phyloP scores from a whole-genome alignment of 1,140 invertebrate species.

The Drosophila elegans region DNA sequence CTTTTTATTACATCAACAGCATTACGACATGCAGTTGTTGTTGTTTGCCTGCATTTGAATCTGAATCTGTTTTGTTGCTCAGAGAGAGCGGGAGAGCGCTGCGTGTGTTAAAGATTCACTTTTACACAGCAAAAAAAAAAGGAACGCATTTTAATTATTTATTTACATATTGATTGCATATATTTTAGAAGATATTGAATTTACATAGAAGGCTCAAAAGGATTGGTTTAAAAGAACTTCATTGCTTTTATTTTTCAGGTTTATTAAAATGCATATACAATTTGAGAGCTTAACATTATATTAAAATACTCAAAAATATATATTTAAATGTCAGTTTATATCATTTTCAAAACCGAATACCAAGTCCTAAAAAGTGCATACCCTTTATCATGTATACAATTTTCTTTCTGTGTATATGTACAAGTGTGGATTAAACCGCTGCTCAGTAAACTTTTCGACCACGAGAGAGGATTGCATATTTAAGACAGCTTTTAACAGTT shows the following conservation, averaged over 20 bases:
- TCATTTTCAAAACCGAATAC: no score
- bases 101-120: slow-evolving; percentile 64
- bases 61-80: slow-evolving; percentile 40
- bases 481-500: slow-evolving; percentile 11
- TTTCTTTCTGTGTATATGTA: neutral
- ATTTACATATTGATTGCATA: no score
- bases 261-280: no score
- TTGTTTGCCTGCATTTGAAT: slow-evolving; percentile 59
- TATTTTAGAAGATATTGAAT: no score
- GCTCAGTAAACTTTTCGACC: slow-evolving; percentile 48
- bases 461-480: neutral
- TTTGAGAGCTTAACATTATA: no score
- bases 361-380: no score
- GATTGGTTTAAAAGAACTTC: no score
- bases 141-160: no score
- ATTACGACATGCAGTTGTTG: slow-evolving; percentile 65
- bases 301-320: no score
- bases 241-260: no score
- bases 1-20: slow-evolving; percentile 75
- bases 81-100: slow-evolving; percentile 2
- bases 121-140: slow-evolving; percentile 26
- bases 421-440: slow-evolving; percentile 1
- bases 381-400: neutral
- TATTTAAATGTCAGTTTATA: no score
- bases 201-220: no score